These are phyloP conservation scores for Champsocephalus gunnari DNA, from an alignment of 2,797 vertebrate species.

Conservation along the genomic window DNA sequence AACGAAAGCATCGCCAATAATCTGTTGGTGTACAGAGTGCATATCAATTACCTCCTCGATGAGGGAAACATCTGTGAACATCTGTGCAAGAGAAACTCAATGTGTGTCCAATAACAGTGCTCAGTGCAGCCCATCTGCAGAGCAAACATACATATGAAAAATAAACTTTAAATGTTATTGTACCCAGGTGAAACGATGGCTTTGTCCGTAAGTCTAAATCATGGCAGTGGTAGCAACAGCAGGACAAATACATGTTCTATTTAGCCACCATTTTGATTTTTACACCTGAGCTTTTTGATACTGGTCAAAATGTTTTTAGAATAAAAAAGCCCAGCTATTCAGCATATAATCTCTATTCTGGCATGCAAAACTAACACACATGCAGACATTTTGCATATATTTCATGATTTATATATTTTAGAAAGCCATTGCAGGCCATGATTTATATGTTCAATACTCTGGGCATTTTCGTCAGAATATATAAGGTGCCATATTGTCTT, in stretches of 20 bases:
- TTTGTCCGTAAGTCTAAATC: neutral
- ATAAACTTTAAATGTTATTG: no score
- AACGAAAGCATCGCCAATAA: neutral
- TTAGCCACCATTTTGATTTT: constrained; percentile 2
- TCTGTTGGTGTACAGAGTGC: neutral
- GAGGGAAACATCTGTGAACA: neutral
- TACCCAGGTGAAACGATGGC: neutral
- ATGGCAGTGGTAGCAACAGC: neutral
- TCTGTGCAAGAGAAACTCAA: neutral
- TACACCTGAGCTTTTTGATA: neutral
- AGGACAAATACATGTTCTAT: neutral
- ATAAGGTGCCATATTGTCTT: neutral
- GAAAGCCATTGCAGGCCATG: neutral
- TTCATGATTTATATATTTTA: neutral
- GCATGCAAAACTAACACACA: neutral
- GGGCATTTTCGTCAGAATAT: neutral
- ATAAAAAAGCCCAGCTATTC: no score
- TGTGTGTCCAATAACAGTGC: no score
- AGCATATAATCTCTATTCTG: accelerated
- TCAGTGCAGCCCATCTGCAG: neutral
- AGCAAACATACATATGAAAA: no score
- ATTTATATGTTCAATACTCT: neutral
- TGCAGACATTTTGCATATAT: neutral
- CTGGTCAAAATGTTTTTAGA: neutral
- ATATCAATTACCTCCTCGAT: neutral